Evolutionary conservation across 2,888 invertebrate genomes (phyloP), one percentile per base, ranked within the genome.

Genomic region (Corythucha ciliata): DNA sequence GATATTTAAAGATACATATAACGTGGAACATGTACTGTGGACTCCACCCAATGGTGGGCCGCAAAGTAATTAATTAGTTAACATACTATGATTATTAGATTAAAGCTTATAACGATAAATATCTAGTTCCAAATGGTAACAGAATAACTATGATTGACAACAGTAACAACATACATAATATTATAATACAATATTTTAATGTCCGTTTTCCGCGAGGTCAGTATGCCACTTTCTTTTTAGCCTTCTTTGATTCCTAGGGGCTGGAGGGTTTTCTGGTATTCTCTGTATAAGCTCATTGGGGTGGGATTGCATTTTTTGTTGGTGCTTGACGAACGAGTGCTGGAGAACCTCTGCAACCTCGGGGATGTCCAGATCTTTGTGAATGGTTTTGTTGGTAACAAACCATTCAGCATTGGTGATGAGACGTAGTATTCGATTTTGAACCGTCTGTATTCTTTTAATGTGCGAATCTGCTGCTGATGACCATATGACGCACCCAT

Each of bases 391-490:
- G 21, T 45, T 45, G 21, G n/a, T 21, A 14, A 33, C 45, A 12
- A 22, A 29, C 45, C 45, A 45, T 7, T 10, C 21, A 14, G 33
- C 32, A n/a, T 33, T 24, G 8, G 33, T 33, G 10, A 45, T 45
- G 6, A 45, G 22, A n/a, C 45, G 33, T 33, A 45, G 45, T 4
- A 45, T 16, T 33, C 33, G 20, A 21, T 45, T 45, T 21, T 45
- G 22, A 21, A 45, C 29, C 18, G 45, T 45, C 16, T 45, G 45
- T 6, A 33, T n/a, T 16, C n/a, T 45, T 22, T 21, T 45, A 6
- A 45, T 10, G 32, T 45, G 45, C 5, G 45, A 45, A 12, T 45
- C 32, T 45, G 45, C 29, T 12, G 45, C 45, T 32, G 20, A 29
- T 6, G 32, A 29, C 45, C 45, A 45, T 20, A 45, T 44, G 16